Evolutionary conservation across 2,797 vertebrate species (phyloP).

Genomic region (Masticophis lateralis): DNA sequence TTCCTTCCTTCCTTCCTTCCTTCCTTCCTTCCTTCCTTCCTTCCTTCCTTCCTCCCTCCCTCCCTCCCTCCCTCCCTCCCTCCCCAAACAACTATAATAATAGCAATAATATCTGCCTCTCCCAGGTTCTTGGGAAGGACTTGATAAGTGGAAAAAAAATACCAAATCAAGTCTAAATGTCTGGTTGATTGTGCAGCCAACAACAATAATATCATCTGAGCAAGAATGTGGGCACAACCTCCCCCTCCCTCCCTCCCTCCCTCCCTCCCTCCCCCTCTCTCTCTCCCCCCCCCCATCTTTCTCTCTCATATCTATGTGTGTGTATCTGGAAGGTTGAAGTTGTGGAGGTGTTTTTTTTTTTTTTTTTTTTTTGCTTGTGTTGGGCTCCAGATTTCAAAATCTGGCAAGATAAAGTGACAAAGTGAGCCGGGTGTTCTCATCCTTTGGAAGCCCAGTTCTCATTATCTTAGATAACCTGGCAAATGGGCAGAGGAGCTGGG

Average conservation of each 20-base stretch:
- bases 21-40: background rate
- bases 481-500: background rate
- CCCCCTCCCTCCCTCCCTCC: rapidly evolving
- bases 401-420: background rate
- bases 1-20: background rate
- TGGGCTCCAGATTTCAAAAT: background rate
- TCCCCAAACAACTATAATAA: background rate
- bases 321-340: background rate
- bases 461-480: background rate
- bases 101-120: background rate
- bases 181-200: background rate
- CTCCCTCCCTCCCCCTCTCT: rapidly evolving
- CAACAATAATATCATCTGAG: background rate
- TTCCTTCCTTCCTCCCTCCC: background rate
- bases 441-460: background rate
- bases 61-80: background rate
- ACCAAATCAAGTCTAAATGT: background rate
- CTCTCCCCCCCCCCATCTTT: too few species aligned
- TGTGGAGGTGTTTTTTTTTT: background rate
- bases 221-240: background rate
- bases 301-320: background rate
- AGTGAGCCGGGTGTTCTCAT: background rate
- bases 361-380: background rate
- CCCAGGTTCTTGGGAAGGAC: background rate
- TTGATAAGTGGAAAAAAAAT: background rate